Evolutionary conservation across 2,113 vertebrate species (phyloP), one percentile per base, ranked within the genome.

Genomic region (Taxidea taxus): DNA sequence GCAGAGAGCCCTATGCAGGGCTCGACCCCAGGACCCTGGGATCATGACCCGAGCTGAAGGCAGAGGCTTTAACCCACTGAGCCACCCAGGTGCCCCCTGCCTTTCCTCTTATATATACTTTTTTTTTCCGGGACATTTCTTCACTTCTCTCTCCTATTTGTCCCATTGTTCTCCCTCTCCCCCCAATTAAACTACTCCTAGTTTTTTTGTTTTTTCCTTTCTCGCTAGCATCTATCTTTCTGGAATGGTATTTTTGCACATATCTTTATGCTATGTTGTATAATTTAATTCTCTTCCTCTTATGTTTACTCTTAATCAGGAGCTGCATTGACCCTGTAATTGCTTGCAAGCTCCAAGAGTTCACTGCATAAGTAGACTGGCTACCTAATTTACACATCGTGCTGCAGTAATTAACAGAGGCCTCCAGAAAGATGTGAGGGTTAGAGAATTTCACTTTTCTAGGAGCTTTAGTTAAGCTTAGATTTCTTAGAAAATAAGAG

Each of bases 281-380:
- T 42, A 92, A 91, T 70, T 92, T 92, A 29, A 90, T 93, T 91
- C 34, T 95, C 44, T 91, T 83, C 47, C 51, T 94, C 14, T 42
- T 51, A 91, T 85, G 10, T 86, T 64, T 80, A 12, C 27, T 97
- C 31, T 95, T 94, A 95, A 66, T 92, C 74, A 95, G 82, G 74
- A 94, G 75, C 84, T 34, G 44, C 37, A 27, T 6, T 97, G 82
- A 87, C 47, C 77, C 75, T 95, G 25, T 72, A 77, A 86, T 75
- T 88, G 56, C 29, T 90, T 85, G 39, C 54, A 37, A 29, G 54
- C 70, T 74, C 29, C 14, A n/a, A n/a, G 42, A 56, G 37, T 66
- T n/a, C 31, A 29, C 47, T 83, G n/a, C 34, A 3, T 29, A 27
- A 83, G 72, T 82, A n/a, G 51, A 66, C 74, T 0, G 11, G 39